Conservation (phyloP, 2,797 vertebrate genomes). For the Garrulus glandarius region DNA sequence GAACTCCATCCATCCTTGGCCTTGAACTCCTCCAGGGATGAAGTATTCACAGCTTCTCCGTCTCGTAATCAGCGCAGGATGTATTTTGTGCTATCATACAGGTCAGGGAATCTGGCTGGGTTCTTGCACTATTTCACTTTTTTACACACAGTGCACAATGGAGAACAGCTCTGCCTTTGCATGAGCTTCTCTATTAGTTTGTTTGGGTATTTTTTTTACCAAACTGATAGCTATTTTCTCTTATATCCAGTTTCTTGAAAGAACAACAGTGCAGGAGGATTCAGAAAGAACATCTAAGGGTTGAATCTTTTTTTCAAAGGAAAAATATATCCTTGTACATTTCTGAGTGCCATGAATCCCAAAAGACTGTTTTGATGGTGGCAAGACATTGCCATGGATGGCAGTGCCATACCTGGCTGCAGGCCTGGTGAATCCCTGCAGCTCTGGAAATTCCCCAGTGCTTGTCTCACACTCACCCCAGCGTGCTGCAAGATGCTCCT, state of each 20-base stretch:
- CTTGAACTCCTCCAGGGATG: neutral
- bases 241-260: neutral
- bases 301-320: neutral
- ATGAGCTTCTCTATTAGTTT: neutral
- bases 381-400: neutral
- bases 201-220: neutral
- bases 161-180: neutral
- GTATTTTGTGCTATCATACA: neutral
- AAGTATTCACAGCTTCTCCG: neutral
- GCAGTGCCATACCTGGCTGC: neutral
- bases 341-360: neutral
- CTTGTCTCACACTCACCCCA: neutral
- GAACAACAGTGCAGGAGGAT: neutral
- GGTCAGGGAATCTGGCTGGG: neutral
- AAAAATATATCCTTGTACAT: accelerated
- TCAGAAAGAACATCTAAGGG: neutral
- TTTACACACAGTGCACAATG: neutral
- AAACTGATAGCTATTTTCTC: neutral
- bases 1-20: neutral
- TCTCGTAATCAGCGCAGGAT: neutral
- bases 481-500: neutral
- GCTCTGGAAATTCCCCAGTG: neutral
- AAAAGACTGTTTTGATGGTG: neutral
- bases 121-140: neutral
- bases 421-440: neutral